Conservation (phyloP, 2,888 invertebrate genomes). For the Leptopilina syphax region DNA sequence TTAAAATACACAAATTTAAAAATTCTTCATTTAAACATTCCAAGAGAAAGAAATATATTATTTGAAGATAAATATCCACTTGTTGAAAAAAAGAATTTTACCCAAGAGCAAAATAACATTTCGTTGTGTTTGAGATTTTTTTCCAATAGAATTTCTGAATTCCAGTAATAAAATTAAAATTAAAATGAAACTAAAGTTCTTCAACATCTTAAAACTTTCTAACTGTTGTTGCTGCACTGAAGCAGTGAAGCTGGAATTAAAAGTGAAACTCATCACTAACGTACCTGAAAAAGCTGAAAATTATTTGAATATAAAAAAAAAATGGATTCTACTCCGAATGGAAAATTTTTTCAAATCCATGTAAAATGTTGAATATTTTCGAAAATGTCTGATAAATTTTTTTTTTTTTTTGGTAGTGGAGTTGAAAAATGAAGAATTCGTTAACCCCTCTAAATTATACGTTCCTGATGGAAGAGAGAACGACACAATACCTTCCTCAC, state of each 20-base stretch:
- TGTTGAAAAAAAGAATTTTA: constrained; percentile 58
- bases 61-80: background rate
- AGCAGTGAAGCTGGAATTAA: background rate
- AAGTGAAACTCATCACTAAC: constrained; percentile 2
- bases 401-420: background rate
- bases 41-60: background rate
- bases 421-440: background rate
- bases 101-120: constrained; percentile 74
- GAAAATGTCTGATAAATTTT: background rate
- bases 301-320: background rate
- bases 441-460: constrained; percentile 22
- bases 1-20: background rate
- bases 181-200: constrained; percentile 15
- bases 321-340: no score
- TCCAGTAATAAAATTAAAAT: constrained; percentile 26
- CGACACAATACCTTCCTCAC: no score
- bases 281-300: background rate
- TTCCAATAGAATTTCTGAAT: background rate
- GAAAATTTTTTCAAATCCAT: background rate
- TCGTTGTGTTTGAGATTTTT: constrained; percentile 27
- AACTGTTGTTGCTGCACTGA: background rate
- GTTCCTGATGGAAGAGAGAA: constrained; percentile 17
- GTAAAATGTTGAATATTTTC: background rate
- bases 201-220: constrained; percentile 5
- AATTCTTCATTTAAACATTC: background rate